Evolutionary conservation across 1,140 invertebrate species (phyloP).

Genomic region (Drosophila gunungcola): DNA sequence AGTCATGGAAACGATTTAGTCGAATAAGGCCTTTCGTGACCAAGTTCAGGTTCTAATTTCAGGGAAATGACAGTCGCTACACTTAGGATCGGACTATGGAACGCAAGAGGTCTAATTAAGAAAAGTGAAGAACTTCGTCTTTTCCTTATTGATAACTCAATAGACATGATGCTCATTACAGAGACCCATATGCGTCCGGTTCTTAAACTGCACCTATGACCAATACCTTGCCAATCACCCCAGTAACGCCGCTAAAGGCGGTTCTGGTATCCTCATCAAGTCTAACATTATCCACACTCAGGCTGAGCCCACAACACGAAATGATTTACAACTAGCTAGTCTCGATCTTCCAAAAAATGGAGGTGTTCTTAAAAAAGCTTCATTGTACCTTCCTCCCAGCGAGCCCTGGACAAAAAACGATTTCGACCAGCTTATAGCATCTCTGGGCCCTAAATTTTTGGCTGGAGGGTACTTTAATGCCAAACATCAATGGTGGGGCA

Average conservation of each 20-base stretch:
- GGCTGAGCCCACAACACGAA: background rate
- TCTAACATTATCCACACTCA: conserved; percentile 3
- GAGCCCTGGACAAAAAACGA: background rate
- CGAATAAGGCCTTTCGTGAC: conserved; percentile 26
- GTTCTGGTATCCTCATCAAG: conserved; percentile 5
- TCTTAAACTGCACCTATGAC: conserved; percentile 14
- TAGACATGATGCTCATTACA: background rate
- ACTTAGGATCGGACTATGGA: conserved; percentile 37
- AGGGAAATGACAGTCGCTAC: conserved; percentile 15
- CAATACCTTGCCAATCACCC: conserved; percentile 14
- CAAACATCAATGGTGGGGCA: too few species aligned
- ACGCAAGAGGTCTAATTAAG: conserved; percentile 14
- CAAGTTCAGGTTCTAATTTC: conserved; percentile 9
- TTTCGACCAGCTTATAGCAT: too few species aligned
- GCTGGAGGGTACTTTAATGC: conserved; percentile 5
- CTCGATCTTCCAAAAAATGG: conserved; percentile 2
- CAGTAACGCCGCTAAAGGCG: conserved; percentile 15
- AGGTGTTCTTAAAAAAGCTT: background rate
- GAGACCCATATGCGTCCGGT: background rate
- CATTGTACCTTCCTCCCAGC: conserved; percentile 13
- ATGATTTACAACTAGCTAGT: background rate
- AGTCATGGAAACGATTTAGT: conserved; percentile 13
- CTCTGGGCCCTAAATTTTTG: background rate
- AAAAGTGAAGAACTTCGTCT: background rate
- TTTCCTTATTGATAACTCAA: background rate